These are phyloP conservation scores for Eulemur albifrons DNA, from an alignment of 2,797 vertebrate species.

Conservation along the genomic window DNA sequence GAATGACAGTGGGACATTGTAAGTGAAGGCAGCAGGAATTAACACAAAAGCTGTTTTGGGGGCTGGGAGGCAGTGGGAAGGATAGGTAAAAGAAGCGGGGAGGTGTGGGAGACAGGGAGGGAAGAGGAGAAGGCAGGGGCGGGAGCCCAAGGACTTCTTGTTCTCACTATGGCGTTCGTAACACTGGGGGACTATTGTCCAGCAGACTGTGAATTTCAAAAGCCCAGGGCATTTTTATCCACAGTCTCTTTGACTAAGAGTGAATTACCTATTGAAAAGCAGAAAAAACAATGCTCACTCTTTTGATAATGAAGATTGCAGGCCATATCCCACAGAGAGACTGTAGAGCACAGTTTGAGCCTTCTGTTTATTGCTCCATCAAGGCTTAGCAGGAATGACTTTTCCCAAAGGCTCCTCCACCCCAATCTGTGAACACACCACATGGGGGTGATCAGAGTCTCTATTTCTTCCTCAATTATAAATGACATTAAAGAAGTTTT, in stretches of 20 bases:
- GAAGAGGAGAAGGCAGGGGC: background rate
- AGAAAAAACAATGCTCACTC: conserved; percentile 37
- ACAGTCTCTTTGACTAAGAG: background rate
- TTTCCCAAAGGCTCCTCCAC: background rate
- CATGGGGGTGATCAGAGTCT: background rate
- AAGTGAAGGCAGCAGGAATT: conserved; percentile 77
- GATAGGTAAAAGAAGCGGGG: conserved; percentile 63
- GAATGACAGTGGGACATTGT: conserved; percentile 64
- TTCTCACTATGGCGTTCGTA: background rate
- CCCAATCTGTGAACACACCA: conserved; percentile 32
- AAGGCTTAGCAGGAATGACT: conserved; percentile 29
- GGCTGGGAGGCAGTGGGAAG: conserved; percentile 62
- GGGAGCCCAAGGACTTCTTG: conserved; percentile 7
- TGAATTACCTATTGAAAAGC: conserved; percentile 58
- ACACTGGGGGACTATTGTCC: conserved; percentile 18
- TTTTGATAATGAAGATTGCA: conserved; percentile 56
- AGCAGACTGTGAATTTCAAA: conserved; percentile 50
- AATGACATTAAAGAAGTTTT: conserved; percentile 53
- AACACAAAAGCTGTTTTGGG: conserved; percentile 56
- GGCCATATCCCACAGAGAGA: conserved; percentile 45
- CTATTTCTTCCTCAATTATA: conserved; percentile 50
- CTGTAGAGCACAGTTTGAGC: conserved; percentile 28
- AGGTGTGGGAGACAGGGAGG: background rate
- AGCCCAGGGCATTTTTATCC: conserved; percentile 56
- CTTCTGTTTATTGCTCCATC: conserved; percentile 40